These are phyloP conservation scores for Cariama cristata DNA, from an alignment of 2,113 vertebrate species.

Conservation along the genomic window DNA sequence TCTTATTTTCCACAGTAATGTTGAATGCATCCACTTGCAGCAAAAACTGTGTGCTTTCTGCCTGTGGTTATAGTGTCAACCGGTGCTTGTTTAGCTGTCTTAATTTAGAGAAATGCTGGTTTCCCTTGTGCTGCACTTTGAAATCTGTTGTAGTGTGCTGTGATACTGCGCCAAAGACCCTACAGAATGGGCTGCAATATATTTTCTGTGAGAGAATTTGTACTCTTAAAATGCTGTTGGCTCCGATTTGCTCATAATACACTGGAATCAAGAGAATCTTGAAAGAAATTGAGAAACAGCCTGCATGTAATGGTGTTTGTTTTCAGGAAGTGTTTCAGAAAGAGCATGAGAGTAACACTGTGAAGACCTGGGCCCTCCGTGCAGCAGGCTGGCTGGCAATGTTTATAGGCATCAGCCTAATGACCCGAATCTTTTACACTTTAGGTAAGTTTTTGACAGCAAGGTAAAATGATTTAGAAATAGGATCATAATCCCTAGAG, in stretches of 20 bases:
- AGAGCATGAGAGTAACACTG: conserved; percentile 85
- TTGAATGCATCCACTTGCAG: background rate
- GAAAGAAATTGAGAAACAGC: background rate
- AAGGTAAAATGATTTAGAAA: background rate
- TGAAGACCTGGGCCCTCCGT: conserved; percentile 93
- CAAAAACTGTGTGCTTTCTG: background rate
- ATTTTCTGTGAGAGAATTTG: background rate
- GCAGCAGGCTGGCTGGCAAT: conserved; percentile 90
- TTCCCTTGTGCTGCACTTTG: background rate
- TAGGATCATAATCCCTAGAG: background rate
- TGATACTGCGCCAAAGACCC: background rate
- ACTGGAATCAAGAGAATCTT: background rate
- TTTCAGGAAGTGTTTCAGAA: conserved; percentile 89
- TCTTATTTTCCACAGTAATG: background rate
- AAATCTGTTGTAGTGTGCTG: background rate
- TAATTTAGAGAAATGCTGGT: background rate
- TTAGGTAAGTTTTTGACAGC: conserved; percentile 79
- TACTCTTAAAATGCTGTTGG: background rate
- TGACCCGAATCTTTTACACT: conserved; percentile 89
- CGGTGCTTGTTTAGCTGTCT: background rate
- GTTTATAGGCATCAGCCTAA: conserved; percentile 91
- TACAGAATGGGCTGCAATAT: background rate
- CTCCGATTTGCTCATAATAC: background rate
- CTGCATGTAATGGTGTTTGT: background rate
- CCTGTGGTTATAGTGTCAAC: background rate